Evolutionary conservation across 2,113 vertebrate genomes (phyloP), one percentile per base, ranked within the genome.

Genomic region (Clarias gariepinus): DNA sequence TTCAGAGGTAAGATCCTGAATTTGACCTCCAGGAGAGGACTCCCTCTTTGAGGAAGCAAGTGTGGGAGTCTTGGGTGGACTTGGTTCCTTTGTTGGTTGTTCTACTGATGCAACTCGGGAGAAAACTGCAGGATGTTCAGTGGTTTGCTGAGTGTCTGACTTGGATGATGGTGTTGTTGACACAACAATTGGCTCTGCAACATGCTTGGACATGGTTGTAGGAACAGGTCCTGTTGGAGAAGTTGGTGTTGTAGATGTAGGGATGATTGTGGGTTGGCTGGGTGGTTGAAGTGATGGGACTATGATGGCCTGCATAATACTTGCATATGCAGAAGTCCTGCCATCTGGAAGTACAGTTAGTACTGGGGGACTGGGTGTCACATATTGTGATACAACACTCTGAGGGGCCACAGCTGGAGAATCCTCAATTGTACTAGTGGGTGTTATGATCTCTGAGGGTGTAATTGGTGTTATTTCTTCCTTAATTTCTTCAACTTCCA

Each of bases 271-370:
- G 79, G 87, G 19, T 0, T 90, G 90, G 78, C 11, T 93, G 4
- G 79, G 21, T 71, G 91, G 87, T 66, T 93, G 93, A 74, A 91
- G 41, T 77, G 91, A 89, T 0, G 95, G 86, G 5, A 96, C 93
- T 90, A 96, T 95, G 81, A 99, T 96, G 19, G 96, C 96, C 92
- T 97, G 97, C 93, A 98, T 97, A 87, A 97, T 97, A 89, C 96
- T 96, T 47, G 98, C 97, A 7, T 99, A 99, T 36, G 98, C 95
- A 74, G 95, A 96, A 23, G 91, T 92, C 73, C 93, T 92, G 64
- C 95, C 94, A 91, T 95, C 94, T 86, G 95, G 93, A 85, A 95
- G 93, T 87, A 94, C 90, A n/a, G 94, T 93, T 68, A 80, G 88
- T 55, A 91, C 28, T 53, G 94, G 88, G 85, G 82, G 85, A 0